A percentile compares a stretch with the other conserved stretches of the same genome.
Evolutionary conservation across 2,797 vertebrate species (phyloP).

Genomic region (Ibycter americanus): DNA sequence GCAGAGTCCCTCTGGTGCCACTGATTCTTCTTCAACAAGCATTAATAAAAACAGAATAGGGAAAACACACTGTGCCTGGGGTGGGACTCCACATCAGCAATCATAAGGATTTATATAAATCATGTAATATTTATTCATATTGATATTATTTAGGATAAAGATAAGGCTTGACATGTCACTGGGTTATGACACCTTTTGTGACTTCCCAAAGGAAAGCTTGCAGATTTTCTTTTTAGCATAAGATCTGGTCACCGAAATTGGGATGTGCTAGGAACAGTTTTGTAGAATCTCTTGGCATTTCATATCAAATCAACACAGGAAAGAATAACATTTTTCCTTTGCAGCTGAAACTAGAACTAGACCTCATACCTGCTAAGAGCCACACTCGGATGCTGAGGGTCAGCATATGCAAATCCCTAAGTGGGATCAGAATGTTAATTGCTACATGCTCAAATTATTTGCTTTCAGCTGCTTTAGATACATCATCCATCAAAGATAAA

Average conservation of each 20-base stretch:
- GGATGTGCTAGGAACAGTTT: neutral
- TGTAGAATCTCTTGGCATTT: neutral
- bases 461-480: slow-evolving; percentile 35
- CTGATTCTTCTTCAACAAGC: neutral
- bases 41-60: neutral
- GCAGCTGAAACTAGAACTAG: neutral
- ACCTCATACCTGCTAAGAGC: neutral
- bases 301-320: neutral
- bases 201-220: neutral
- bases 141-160: neutral
- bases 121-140: neutral
- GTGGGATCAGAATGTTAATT: slow-evolving; percentile 36
- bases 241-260: neutral
- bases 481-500: slow-evolving; percentile 39
- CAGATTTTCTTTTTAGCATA: neutral
- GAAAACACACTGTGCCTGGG: neutral
- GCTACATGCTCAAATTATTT: slow-evolving; percentile 23
- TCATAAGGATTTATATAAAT: neutral
- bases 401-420: neutral
- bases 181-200: neutral
- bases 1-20: neutral
- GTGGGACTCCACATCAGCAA: neutral
- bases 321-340: neutral
- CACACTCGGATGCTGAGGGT: neutral
- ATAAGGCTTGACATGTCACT: neutral